Evolutionary conservation across 1,140 invertebrate genomes (phyloP), one percentile per base, ranked within the genome.

Genomic region (Samia ricini): DNA sequence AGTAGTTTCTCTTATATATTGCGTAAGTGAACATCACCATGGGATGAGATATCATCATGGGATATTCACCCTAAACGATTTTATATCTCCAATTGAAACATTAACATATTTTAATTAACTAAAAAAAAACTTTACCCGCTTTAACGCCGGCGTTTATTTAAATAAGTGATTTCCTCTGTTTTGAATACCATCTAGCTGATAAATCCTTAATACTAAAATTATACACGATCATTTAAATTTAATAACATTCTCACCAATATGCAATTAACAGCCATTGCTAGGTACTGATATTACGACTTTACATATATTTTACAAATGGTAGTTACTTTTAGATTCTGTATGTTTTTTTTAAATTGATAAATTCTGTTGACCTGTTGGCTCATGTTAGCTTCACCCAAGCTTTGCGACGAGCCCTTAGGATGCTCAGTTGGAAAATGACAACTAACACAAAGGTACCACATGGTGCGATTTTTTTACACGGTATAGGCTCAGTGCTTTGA

Each of bases 261-360:
- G 24, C 24, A 55, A 55, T 55, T 55, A 52, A 21, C 19, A 55
- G 21, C 18, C 52, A 55, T 42, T 42, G 33, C 33, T 42, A n/a
- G n/a, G n/a, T n/a, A 15, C 33, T 42, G 33, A 15, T 42, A 15
- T 15, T 42, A 42, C 8, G 8, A 42, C 4, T 0, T 42, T 29
- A 42, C 33, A 42, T 42, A 42, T 15, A 15, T 42, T 42, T 4
- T 12, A 10, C 33, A 15, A 15, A 42, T 15, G n/a, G n/a, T 10
- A 12, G 33, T 42, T n/a, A n/a, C n/a, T n/a, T n/a, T n/a, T n/a
- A n/a, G n/a, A n/a, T n/a, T n/a, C n/a, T n/a, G n/a, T n/a, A n/a
- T n/a, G n/a, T n/a, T n/a, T n/a, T n/a, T n/a, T n/a, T n/a, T n/a
- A n/a, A n/a, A n/a, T n/a, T n/a, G n/a, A n/a, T n/a, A n/a, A n/a